Evolutionary conservation across 2,888 invertebrate genomes (phyloP), one percentile per base, ranked within the genome.

Genomic region (Polylopha cassiicola): DNA sequence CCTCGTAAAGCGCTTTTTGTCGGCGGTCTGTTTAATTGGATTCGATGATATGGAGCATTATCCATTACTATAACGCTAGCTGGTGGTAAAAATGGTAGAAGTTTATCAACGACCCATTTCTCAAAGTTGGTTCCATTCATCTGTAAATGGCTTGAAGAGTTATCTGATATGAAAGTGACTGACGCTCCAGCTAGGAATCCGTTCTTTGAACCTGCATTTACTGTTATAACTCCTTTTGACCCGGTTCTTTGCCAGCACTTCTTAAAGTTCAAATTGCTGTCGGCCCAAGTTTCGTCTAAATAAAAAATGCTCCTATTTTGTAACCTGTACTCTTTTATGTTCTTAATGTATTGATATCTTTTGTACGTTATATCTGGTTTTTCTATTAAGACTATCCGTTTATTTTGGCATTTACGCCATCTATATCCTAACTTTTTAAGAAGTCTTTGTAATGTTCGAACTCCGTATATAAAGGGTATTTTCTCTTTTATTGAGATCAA

Each of bases 1-100:
- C 22, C n/a, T 14, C 13, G 20, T 10, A 23, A n/a, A 8, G 22
- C 16, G n/a, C n/a, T 20, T 20, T 28, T 27, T 22, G 29, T 8
- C n/a, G 37, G 37, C 3, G 23, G 17, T 17, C 15, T 37, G 17
- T 37, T 37, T 7, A 20, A 4, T 29, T 37, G 37, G 3, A 29
- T 23, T 21, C 37, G 14, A 4, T 37, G 37, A n/a, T 29, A 37
- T n/a, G 29, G 37, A 2, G 28, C 37, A 9, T 22, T 23, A 13
- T 37, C 37, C 22, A 37, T 20, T 3, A 29, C 29, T 6, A 37
- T 21, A 7, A 37, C 37, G 13, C 37, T 37, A 6, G 22, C 11
- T 8, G 20, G 26, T 29, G 37, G 37, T 4, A 37, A 21, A n/a
- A 9, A 16, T 9, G 37, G 37, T 6, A 37, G 2, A 1, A 37